Percentiles rank a stretch among this genome's conserved stretches.
These are phyloP conservation scores for Sphinx pinastri DNA, from an alignment of 2,888 invertebrate genomes.

Conservation along the genomic window DNA sequence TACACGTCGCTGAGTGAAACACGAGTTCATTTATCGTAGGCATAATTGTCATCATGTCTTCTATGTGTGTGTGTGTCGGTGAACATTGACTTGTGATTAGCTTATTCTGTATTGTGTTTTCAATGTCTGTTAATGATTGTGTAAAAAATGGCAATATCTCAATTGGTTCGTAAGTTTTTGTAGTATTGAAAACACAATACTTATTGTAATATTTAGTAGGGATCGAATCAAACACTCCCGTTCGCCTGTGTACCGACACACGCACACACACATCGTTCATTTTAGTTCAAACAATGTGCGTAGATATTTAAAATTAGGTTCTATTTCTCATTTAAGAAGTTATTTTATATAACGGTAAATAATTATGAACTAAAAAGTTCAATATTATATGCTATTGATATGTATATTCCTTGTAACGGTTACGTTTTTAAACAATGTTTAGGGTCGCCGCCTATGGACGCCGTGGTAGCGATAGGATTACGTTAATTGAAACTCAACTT, in stretches of 20 bases:
- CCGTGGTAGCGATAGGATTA: no score
- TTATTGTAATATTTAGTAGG: no score
- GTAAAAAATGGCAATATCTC: not conserved
- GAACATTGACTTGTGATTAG: not conserved
- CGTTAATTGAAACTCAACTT: no score
- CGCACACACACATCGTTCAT: constrained; percentile 13
- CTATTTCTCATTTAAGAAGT: constrained; percentile 64
- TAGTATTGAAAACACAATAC: not conserved
- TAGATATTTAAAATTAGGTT: constrained; percentile 63
- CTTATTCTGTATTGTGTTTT: not conserved
- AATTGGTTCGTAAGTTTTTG: not conserved
- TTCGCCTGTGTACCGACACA: not conserved
- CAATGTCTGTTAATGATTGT: not conserved
- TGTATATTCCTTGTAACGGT: constrained; percentile 65
- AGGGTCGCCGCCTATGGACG: constrained; percentile 38
- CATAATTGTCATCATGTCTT: constrained; percentile 35
- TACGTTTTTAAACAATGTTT: constrained; percentile 53
- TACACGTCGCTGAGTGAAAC: constrained; percentile 32
- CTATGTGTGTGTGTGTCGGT: not conserved
- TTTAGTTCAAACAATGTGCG: constrained; percentile 33
- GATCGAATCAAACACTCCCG: no score
- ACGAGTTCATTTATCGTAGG: constrained; percentile 35
- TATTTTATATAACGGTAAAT: constrained; percentile 62
- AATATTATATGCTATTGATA: constrained; percentile 50
- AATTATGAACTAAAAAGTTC: constrained; percentile 62